Percentiles rank a stretch among this genome's conserved stretches.
Conservation (phyloP, 1,140 invertebrate genomes). For the Eumeta japonica region DNA sequence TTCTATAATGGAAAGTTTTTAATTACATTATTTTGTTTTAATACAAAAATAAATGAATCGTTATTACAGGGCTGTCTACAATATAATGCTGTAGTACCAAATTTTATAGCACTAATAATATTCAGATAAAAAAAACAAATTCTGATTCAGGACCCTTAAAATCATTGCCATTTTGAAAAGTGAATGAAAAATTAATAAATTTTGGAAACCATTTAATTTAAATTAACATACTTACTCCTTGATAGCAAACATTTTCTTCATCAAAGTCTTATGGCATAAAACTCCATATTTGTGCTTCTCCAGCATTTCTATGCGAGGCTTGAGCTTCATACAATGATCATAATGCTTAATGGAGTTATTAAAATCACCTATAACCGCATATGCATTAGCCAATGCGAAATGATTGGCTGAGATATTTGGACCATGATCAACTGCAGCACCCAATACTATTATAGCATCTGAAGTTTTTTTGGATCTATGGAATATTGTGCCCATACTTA, state of each 20-base stretch:
- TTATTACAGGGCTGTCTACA: too few species aligned
- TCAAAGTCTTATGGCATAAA: constrained; percentile 68
- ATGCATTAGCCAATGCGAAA: constrained; percentile 77
- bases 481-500: constrained; percentile 80
- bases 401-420: constrained; percentile 71
- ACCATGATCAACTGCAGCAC: constrained; percentile 77
- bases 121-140: constrained; percentile 10
- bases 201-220: too few species aligned
- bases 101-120: too few species aligned
- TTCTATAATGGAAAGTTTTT: too few species aligned
- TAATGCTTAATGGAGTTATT: constrained; percentile 66
- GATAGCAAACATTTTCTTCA: constrained; percentile 63
- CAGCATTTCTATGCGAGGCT: constrained; percentile 52
- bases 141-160: too few species aligned
- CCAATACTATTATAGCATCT: constrained; percentile 78
- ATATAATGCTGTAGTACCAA: too few species aligned
- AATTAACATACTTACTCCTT: constrained; percentile 63
- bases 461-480: constrained; percentile 70
- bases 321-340: constrained; percentile 68
- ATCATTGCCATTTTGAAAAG: too few species aligned
- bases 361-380: constrained; percentile 67
- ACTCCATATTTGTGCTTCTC: constrained; percentile 65
- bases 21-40: too few species aligned
- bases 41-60: too few species aligned
- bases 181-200: too few species aligned